Evolutionary conservation across 2,797 vertebrate species (phyloP).

Genomic region (Spheniscus humboldti): DNA sequence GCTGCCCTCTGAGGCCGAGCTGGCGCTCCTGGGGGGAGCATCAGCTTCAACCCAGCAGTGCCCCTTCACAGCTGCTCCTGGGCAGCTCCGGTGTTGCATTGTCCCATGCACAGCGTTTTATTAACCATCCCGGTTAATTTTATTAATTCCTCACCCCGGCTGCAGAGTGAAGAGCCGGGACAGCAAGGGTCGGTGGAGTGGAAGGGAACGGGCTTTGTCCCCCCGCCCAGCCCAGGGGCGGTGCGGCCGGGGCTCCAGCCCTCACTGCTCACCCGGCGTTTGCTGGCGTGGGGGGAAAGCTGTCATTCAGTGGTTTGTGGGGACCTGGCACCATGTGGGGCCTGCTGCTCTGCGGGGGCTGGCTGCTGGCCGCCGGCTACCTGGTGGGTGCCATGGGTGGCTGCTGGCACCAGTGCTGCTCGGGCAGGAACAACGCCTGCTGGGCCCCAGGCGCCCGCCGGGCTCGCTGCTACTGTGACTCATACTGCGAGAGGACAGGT

Average conservation of each 20-base stretch:
- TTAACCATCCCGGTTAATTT: not conserved
- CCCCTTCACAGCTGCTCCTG: not conserved
- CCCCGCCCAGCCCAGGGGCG: not conserved
- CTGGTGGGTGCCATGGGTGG: conserved; percentile 56
- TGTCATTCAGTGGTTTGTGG: not conserved
- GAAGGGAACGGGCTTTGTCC: conserved; percentile 26
- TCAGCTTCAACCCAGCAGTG: not conserved
- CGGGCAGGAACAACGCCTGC: conserved; percentile 83
- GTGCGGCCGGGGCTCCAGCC: not conserved
- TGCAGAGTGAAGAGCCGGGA: fast-evolving
- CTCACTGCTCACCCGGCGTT: not conserved
- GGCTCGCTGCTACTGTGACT: conserved; percentile 83
- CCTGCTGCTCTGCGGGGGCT: conserved; percentile 40
- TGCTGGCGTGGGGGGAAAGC: fast-evolving
- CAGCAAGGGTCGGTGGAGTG: not conserved
- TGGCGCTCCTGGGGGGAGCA: not conserved
- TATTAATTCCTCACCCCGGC: not conserved
- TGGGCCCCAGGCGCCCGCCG: conserved; percentile 64
- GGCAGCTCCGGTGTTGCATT: not conserved
- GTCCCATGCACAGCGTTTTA: fast-evolving
- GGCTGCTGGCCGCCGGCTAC: conserved; percentile 55
- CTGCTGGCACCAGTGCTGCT: conserved; percentile 81
- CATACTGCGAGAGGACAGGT: conserved; percentile 82
- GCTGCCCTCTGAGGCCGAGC: not conserved
- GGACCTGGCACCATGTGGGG: not conserved